Evolutionary conservation across 64 coral and sea anemone genomes (phyloP).

Genomic region (Pocillopora verrucosa): DNA sequence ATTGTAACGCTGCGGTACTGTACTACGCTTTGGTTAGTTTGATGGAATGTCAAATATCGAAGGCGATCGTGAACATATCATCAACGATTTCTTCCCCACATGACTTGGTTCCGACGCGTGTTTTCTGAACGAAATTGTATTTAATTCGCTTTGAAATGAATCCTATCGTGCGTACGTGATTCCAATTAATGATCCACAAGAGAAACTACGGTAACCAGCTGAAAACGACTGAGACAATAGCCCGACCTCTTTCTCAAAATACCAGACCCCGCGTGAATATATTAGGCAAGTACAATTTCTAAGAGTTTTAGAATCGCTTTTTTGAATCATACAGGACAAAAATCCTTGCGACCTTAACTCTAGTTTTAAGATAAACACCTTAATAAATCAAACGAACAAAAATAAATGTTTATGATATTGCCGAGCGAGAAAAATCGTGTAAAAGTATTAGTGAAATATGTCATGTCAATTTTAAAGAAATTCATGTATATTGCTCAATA

Average conservation of each 20-base stretch:
- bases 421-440: neutral
- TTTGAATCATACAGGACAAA: neutral
- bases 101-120: neutral
- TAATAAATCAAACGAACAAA: neutral
- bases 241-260: neutral
- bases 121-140: neutral
- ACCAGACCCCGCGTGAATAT: too few species aligned
- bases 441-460: neutral
- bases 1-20: neutral
- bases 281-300: too few species aligned
- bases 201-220: neutral
- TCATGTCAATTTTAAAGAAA: neutral
- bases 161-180: neutral
- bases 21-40: neutral
- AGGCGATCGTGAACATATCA: neutral
- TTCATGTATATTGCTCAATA: slow-evolving; percentile 5
- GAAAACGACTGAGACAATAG: neutral
- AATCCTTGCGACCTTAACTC: neutral
- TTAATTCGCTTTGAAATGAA: neutral
- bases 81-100: neutral
- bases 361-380: neutral
- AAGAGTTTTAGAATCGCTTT: neutral
- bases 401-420: neutral
- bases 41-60: neutral
- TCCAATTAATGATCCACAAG: neutral